Evolutionary conservation across 2,797 vertebrate species (phyloP), one percentile per base, ranked within the genome.

Genomic region (Melanotaenia boesemani): DNA sequence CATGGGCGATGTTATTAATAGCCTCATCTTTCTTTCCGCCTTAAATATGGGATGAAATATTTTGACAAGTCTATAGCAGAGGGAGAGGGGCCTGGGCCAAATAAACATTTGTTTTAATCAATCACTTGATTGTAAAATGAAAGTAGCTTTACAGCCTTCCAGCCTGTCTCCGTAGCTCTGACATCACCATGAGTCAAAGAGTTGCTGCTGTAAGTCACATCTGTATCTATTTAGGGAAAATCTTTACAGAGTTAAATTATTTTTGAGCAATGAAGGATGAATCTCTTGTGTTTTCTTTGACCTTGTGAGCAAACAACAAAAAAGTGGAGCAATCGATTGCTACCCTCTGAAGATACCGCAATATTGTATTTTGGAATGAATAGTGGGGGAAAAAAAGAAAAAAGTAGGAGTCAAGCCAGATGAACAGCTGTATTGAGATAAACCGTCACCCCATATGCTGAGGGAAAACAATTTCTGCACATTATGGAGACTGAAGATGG

Each of bases 391-490:
- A 72, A 79, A 78, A 86, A 82, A 74, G 79, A 67, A 85, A 92
- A 67, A 85, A 92, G 94, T 5, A 90, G 91, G 93, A 93, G 91
- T 89, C 63, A 91, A 92, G 82, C 30, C 73, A 92, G 94, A 93
- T 89, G 92, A 94, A 94, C 86, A 96, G 92, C 93, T 94, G 91
- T 90, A 92, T 92, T 91, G 91, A 93, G 94, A 94, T 93, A 95
- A 95, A 94, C 91, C 86, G 88, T 93, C 91, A 92, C 88, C 91
- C 94, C 95, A 92, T 96, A 96, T 94, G 95, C 93, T 93, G 91
- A 95, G 85, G 84, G 88, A 94, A 97, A 96, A 95, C 95, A 96
- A 96, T 96, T 96, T 96, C 93, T 94, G 93, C 93, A 92, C 95
- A 94, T 96, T 96, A 96, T 95, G 93, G 86, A 90, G 88, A 88